Evolutionary conservation across 2,888 invertebrate species (phyloP), one percentile per base, ranked within the genome.

Genomic region (Cerastis rubricosa): DNA sequence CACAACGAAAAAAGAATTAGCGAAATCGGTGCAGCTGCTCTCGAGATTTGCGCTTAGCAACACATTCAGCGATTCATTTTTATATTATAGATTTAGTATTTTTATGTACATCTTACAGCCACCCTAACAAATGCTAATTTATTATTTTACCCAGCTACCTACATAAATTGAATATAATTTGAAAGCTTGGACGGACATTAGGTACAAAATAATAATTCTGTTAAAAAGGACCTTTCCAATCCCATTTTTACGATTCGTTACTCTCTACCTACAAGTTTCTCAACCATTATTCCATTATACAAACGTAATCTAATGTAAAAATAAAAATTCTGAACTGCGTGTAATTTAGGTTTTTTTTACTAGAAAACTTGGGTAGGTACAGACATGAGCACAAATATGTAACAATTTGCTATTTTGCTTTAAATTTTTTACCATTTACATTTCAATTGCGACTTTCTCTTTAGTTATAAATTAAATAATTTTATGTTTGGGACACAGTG

Each of bases 231-330:
- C 82, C 45, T 71, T 54, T 59, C n/a, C 61, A 71, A 72, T 77
- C 65, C 67, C 71, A 54, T 68, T 79, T 76, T 85, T 54, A 71
- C 87, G 71, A 81, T 85, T 87, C 87, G 82, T 81, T 87, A 78
- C 76, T 12, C 49, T 17, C 69, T 59, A 78, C 61, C 71, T 75
- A 78, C 61, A 79, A 81, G 68, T 79, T 85, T 69, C 25, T 80
- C 66, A 54, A 64, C 61, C 73, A 77, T 75, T 74, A 81, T 79
- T 76, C 51, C 25, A 76, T 68, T 77, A 81, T 25, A 67, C n/a
- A 64, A 63, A 81, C 35, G 71, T 74, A 82, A 79, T 87, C 63
- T 66, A 79, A 77, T 75, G 78, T 76, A 61, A 85, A 86, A 87
- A 85, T 85, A 75, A 71, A 71, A 78, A 76, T 61, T 76, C 35